Evolutionary conservation across 1,140 invertebrate genomes (phyloP).

Genomic region (Mizuhopecten yessoensis): DNA sequence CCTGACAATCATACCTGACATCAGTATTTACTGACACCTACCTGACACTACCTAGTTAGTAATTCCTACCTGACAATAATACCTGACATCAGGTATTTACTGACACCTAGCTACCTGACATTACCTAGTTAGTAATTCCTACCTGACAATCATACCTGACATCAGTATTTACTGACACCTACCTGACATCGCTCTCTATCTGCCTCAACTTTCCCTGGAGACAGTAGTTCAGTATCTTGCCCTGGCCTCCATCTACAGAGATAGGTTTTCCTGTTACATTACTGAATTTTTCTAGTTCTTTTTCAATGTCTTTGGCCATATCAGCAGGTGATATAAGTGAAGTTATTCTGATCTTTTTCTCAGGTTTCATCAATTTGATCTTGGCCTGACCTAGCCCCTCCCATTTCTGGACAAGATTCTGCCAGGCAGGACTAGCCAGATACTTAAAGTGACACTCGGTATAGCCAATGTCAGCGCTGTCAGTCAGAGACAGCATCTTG

Average conservation of each 20-base stretch:
- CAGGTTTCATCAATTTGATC: background rate
- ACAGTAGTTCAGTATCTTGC: background rate
- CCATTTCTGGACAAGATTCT: constrained; percentile 38
- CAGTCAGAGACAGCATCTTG: background rate
- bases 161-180: background rate
- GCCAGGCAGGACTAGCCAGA: background rate
- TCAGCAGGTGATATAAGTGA: background rate
- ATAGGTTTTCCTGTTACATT: background rate
- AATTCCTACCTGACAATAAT: too few relatives aligned
- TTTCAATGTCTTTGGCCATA: background rate
- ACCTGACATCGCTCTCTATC: constrained; percentile 16
- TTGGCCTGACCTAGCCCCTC: background rate
- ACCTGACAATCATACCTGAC: too few relatives aligned
- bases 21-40: too few relatives aligned
- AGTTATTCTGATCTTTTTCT: background rate
- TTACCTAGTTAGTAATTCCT: too few relatives aligned
- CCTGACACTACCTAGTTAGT: too few relatives aligned
- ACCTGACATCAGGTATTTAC: too few relatives aligned
- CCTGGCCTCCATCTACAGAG: background rate
- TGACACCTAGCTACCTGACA: too few relatives aligned
- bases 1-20: too few relatives aligned
- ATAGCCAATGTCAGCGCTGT: background rate
- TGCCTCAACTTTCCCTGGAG: background rate
- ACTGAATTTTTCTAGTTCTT: background rate
- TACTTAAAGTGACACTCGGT: background rate